A percentile compares a stretch with the other conserved stretches of the same genome.
Conservation (phyloP, 1,140 invertebrate species). For the Hetaerina americana region DNA sequence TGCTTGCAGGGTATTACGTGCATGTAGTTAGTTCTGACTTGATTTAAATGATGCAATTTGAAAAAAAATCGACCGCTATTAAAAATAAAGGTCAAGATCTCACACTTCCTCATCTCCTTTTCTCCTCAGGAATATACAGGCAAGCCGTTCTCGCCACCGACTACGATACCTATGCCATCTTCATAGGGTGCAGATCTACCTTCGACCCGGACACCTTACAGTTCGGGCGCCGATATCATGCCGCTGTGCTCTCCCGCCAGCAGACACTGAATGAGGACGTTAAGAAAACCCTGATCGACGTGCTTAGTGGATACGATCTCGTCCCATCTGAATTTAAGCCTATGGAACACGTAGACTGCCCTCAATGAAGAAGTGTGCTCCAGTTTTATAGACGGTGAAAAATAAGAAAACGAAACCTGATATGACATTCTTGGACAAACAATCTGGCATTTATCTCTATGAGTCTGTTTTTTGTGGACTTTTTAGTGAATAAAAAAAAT, state of each 20-base stretch:
- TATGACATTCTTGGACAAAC: no score
- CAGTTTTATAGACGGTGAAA: no score
- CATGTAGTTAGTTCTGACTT: no score
- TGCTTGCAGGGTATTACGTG: no score
- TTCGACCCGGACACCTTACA: conserved; percentile 3
- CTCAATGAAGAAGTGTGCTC: not conserved
- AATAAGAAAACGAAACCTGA: no score
- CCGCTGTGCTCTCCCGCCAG: not conserved
- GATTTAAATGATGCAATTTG: no score
- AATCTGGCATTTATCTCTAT: no score
- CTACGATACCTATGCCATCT: conserved; percentile 11
- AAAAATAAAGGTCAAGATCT: no score
- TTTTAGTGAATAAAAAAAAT: no score
- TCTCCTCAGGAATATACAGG: conserved; percentile 3
- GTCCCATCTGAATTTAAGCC: not conserved
- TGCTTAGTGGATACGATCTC: conserved; percentile 8
- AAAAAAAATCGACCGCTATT: no score
- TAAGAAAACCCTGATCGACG: not conserved
- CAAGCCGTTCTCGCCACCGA: conserved; percentile 7
- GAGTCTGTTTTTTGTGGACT: no score
- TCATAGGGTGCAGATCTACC: conserved; percentile 8
- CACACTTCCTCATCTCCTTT: not conserved
- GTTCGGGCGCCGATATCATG: not conserved
- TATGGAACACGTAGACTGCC: conserved; percentile 5
- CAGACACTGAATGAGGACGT: not conserved